phyloP scores from a whole-genome alignment of 1,140 invertebrate genomes.

The Lasaia peninsularis region DNA sequence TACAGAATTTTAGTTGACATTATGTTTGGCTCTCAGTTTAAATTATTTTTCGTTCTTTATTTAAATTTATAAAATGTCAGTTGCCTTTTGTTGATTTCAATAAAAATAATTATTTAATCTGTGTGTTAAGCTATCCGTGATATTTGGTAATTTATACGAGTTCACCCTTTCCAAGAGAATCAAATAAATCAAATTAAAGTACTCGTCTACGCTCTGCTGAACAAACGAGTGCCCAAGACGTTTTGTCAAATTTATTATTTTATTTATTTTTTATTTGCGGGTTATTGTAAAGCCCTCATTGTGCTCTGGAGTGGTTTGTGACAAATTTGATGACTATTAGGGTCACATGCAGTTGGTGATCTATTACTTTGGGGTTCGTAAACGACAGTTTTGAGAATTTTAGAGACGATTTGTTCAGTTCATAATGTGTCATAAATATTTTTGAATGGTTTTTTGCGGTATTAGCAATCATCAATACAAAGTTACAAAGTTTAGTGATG shows the following conservation, averaged over 20 bases:
- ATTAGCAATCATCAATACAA: conserved; percentile 28
- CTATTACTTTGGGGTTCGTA: conserved; percentile 53
- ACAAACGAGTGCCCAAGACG: conserved; percentile 71
- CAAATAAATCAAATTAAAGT: conserved; percentile 74
- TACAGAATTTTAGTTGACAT: too few species aligned
- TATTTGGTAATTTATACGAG: conserved; percentile 55
- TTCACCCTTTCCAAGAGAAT: conserved; percentile 62
- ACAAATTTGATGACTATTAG: conserved; percentile 74
- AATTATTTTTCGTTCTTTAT: background rate
- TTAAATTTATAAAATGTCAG: background rate
- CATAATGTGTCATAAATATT: conserved; percentile 39
- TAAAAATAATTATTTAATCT: conserved; percentile 3
- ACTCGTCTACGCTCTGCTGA: conserved; percentile 59
- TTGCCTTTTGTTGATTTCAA: background rate
- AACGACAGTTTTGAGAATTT: conserved; percentile 66
- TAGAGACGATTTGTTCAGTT: conserved; percentile 59
- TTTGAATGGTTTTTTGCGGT: conserved; percentile 43
- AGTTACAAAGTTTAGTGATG: conserved; percentile 46
- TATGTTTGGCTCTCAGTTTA: too few species aligned
- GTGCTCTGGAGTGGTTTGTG: conserved; percentile 68
- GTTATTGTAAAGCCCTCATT: conserved; percentile 55
- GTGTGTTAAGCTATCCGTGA: conserved; percentile 24
- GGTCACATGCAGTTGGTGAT: conserved; percentile 65
- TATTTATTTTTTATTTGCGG: conserved; percentile 72
- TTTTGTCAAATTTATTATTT: conserved; percentile 77